Percentiles rank a stretch among this genome's conserved stretches.
Evolutionary conservation across 2,888 invertebrate genomes (phyloP).

Genomic region (Polymixis flavicincta): DNA sequence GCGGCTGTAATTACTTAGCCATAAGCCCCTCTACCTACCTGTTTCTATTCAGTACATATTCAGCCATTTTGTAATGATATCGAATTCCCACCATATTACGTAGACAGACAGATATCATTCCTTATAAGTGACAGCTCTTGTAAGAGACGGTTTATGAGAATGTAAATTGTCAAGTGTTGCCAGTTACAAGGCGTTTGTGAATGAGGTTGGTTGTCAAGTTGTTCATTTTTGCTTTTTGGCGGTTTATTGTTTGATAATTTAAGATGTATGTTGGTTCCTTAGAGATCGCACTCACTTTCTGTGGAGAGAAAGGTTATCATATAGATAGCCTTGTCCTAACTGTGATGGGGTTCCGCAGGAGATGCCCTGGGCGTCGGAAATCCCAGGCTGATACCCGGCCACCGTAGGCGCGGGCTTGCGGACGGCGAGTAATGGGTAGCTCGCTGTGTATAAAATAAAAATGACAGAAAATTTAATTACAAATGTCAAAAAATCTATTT

Average conservation of each 20-base stretch:
- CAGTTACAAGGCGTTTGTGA: slow-evolving; percentile 3
- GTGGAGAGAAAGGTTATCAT: too few relatives aligned
- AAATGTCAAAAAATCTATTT: too few relatives aligned
- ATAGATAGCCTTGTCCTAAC: too few relatives aligned
- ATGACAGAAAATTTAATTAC: too few relatives aligned
- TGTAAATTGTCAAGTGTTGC: slow-evolving; percentile 5
- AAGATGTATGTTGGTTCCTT: neutral
- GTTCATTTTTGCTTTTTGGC: neutral
- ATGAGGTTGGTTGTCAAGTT: neutral
- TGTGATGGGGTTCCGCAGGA: too few relatives aligned
- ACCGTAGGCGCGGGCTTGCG: too few relatives aligned
- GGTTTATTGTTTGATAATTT: neutral
- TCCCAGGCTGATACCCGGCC: too few relatives aligned
- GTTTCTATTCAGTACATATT: neutral
- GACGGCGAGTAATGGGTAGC: too few relatives aligned
- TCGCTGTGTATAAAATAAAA: too few relatives aligned
- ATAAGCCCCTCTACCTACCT: neutral
- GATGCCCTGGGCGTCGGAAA: too few relatives aligned
- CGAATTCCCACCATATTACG: slow-evolving; percentile 6
- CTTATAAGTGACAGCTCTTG: slow-evolving; percentile 17
- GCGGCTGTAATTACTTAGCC: too few relatives aligned
- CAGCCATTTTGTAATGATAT: slow-evolving; percentile 12
- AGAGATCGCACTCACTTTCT: neutral
- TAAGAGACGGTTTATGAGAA: slow-evolving; percentile 14
- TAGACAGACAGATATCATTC: slow-evolving; percentile 5